A percentile compares a stretch with the other conserved stretches of the same genome.
Evolutionary conservation across 2,888 invertebrate species (phyloP).

Genomic region (Andricus quercusramuli): DNA sequence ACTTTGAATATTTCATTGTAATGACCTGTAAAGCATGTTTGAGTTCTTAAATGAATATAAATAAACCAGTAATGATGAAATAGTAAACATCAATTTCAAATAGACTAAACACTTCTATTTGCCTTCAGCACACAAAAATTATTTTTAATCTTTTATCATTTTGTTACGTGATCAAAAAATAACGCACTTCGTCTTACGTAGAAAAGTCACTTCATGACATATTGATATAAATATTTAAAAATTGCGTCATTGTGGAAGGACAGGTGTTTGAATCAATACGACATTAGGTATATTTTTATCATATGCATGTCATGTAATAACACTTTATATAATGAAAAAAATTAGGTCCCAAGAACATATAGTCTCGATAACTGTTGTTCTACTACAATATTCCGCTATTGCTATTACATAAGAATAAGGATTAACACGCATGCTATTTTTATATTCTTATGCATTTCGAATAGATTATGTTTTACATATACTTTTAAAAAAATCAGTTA

Average conservation of each 20-base stretch:
- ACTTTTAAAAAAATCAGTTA: background rate
- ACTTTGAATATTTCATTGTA: too few relatives aligned
- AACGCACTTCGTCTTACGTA: too few relatives aligned
- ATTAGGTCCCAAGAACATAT: constrained; percentile 3
- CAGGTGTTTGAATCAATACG: background rate
- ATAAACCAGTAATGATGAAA: too few relatives aligned
- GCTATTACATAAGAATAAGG: constrained; percentile 30
- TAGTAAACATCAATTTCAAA: too few relatives aligned
- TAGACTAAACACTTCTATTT: too few relatives aligned
- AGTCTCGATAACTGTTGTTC: constrained; percentile 26
- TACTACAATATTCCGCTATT: constrained; percentile 19
- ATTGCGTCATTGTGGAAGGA: background rate
- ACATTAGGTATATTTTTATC: constrained; percentile 7
- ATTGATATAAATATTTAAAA: background rate
- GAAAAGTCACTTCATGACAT: too few relatives aligned
- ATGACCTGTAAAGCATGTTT: too few relatives aligned
- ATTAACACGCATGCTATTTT: constrained; percentile 26
- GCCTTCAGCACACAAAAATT: too few relatives aligned
- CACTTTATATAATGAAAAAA: constrained; percentile 20
- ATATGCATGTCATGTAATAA: background rate
- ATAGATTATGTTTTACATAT: background rate
- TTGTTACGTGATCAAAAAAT: too few relatives aligned
- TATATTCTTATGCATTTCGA: constrained; percentile 7
- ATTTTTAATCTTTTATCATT: too few relatives aligned
- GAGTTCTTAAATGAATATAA: too few relatives aligned